phyloP scores from a whole-genome alignment of 2,113 vertebrate genomes.

The Telmatochromis sp. region DNA sequence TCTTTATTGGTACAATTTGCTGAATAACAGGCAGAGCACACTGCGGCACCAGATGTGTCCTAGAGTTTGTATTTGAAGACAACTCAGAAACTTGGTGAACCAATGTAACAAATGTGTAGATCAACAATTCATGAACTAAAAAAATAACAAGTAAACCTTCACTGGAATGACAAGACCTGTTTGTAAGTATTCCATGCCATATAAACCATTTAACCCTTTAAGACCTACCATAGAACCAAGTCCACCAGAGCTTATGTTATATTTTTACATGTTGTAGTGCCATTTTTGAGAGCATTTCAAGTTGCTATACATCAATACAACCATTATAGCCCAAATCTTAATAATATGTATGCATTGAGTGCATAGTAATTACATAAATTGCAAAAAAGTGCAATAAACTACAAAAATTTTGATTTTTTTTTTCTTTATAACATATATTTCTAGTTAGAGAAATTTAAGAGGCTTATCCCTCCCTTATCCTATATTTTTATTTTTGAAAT shows the following conservation, averaged over 20 bases:
- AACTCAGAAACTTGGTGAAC: background rate
- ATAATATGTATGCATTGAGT: no score
- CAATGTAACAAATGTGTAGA: background rate
- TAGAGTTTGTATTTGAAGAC: background rate
- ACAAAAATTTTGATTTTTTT: rapidly evolving
- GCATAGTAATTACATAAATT: no score
- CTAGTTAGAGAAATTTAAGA: no score
- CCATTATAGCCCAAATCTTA: no score
- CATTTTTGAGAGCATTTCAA: no score
- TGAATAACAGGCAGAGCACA: slow-evolving; percentile 27
- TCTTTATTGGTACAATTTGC: slow-evolving; percentile 47
- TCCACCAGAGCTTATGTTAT: no score
- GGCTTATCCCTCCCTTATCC: no score
- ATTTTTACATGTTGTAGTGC: rapidly evolving
- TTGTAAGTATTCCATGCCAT: background rate
- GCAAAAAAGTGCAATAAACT: no score
- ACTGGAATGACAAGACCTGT: background rate
- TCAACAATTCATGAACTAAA: background rate
- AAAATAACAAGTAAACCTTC: background rate
- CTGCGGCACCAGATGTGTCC: slow-evolving; percentile 50
- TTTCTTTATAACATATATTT: no score
- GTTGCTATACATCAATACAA: rapidly evolving
- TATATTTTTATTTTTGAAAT: no score
- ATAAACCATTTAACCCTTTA: background rate
- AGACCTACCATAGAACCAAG: no score